These are phyloP conservation scores for Helleia helle DNA, from an alignment of 2,888 invertebrate genomes.

Conservation along the genomic window DNA sequence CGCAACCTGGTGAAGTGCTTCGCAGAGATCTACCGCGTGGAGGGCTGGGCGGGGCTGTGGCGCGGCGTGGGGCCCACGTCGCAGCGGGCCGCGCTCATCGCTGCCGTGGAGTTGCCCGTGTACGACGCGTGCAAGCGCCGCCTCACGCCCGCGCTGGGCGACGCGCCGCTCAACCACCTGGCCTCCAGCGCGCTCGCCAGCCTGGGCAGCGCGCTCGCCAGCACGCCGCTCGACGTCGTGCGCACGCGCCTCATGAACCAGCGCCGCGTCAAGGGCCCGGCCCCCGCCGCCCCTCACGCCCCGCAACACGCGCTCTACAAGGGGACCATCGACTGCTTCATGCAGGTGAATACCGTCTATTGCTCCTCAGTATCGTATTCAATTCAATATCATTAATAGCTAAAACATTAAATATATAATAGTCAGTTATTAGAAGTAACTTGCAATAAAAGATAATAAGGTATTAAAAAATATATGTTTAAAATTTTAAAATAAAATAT, in stretches of 20 bases:
- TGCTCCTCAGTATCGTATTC: no score
- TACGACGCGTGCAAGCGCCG: constrained; percentile 92
- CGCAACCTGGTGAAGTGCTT: constrained; percentile 84
- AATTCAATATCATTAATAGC: no score
- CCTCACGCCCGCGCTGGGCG: constrained; percentile 80
- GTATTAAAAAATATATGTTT: no score
- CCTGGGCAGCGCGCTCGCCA: constrained; percentile 93
- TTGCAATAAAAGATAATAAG: no score
- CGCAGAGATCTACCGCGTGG: constrained; percentile 84
- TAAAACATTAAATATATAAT: no score
- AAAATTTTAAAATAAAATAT: no score
- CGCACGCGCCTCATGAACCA: constrained; percentile 87
- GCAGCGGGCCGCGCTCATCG: constrained; percentile 93
- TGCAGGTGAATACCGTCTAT: no score
- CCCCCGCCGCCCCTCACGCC: no score
- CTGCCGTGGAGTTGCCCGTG: constrained; percentile 94
- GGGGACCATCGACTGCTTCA: constrained; percentile 87
- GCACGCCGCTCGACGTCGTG: constrained; percentile 95
- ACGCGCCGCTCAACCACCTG: constrained; percentile 89
- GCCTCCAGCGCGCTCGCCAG: constrained; percentile 93
- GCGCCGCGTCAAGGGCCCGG: no score
- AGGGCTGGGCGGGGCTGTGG: constrained; percentile 92
- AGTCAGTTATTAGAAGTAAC: no score
- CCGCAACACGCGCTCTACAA: constrained; percentile 84
- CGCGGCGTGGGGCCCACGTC: constrained; percentile 94